Percentiles rank a stretch among this genome's conserved stretches.
Conservation (phyloP, 1,140 invertebrate species). For the Galendromus occidentalis region DNA sequence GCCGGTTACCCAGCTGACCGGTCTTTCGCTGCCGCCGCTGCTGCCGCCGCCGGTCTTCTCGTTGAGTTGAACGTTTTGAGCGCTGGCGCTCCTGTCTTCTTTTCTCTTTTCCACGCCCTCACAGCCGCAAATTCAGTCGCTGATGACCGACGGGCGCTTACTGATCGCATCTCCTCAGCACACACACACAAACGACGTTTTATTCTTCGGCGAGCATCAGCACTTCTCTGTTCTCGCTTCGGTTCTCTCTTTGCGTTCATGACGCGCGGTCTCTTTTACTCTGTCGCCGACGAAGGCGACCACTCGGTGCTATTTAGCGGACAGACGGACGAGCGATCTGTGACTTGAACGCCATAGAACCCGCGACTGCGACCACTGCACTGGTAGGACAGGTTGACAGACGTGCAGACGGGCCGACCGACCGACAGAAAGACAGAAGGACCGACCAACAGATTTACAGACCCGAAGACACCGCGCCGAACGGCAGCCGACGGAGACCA, state of each 20-base stretch:
- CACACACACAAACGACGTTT: background rate
- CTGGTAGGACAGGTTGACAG: no score
- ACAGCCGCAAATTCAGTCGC: background rate
- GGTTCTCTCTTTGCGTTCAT: background rate
- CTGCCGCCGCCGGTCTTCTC: no score
- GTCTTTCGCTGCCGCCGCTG: no score
- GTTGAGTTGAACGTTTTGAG: background rate
- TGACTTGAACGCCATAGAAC: background rate
- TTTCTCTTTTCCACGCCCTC: background rate
- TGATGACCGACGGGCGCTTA: constrained; percentile 1
- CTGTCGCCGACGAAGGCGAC: background rate
- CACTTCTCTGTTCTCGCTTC: background rate
- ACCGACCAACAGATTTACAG: no score
- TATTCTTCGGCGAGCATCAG: background rate
- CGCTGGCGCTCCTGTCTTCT: background rate
- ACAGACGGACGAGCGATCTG: background rate
- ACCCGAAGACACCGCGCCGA: no score
- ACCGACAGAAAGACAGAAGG: no score
- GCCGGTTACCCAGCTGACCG: no score
- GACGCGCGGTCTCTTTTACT: constrained; percentile 7
- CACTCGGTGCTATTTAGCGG: background rate
- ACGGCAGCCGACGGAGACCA: no score
- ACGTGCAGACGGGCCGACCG: no score
- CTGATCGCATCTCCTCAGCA: background rate
- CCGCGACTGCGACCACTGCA: no score